Evolutionary conservation across 1,140 invertebrate species (phyloP).

Genomic region (Apis dorsata): DNA sequence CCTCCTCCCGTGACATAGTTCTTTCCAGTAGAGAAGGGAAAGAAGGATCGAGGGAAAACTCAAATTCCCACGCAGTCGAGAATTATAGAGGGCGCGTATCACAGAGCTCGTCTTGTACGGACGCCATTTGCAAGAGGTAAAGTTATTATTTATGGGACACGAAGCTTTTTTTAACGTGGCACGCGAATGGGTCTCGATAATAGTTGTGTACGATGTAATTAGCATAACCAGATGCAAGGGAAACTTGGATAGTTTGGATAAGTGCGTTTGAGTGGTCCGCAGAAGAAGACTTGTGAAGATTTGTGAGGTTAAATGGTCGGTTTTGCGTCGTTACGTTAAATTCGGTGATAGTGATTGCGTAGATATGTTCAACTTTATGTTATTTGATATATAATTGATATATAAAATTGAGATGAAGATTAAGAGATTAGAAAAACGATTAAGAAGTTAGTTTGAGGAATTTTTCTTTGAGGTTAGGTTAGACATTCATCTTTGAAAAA

Average conservation of each 20-base stretch:
- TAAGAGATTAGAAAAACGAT: no score
- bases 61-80: conserved; percentile 33
- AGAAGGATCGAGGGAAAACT: not conserved
- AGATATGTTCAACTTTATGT: not conserved
- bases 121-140: conserved; percentile 55
- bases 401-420: no score
- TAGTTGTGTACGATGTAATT: conserved; percentile 59
- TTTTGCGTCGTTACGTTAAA: conserved; percentile 35
- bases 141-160: conserved; percentile 64
- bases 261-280: no score
- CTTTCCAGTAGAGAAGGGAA: not conserved
- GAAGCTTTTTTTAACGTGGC: conserved; percentile 50
- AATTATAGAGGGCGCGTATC: no score
- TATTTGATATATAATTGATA: no score
- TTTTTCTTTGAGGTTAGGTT: no score
- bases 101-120: not conserved
- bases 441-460: no score
- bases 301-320: no score
- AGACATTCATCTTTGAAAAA: no score
- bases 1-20: conserved; percentile 29
- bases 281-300: no score
- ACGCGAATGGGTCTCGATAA: conserved; percentile 48
- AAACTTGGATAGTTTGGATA: conserved; percentile 6
- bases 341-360: conserved; percentile 11
- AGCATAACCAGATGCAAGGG: conserved; percentile 60